These are phyloP conservation scores for Peromyscus aztecus DNA, from an alignment of 2,797 vertebrate species.

Conservation along the genomic window DNA sequence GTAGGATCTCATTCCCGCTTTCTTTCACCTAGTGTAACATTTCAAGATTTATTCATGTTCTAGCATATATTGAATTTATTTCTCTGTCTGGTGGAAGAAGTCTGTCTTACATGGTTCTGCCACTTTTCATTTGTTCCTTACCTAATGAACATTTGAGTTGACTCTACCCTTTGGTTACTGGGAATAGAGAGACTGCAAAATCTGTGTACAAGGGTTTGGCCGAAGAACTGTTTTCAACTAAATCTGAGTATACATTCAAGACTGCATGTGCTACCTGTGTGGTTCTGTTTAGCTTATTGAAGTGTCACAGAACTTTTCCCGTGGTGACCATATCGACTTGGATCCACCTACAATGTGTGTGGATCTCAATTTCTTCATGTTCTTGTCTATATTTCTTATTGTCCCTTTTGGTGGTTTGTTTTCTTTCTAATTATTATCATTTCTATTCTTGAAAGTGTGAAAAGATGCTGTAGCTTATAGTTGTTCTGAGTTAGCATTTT, in stretches of 20 bases:
- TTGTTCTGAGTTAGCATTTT: not conserved
- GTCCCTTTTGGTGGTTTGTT: not conserved
- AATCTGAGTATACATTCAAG: not conserved
- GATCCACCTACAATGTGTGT: not conserved
- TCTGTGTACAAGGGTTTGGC: not conserved
- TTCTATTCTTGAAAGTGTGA: not conserved
- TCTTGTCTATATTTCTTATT: not conserved
- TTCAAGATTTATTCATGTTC: not conserved
- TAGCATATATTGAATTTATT: not conserved
- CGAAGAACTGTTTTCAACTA: not conserved
- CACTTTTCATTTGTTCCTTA: not conserved
- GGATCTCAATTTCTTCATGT: not conserved
- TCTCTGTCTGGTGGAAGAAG: not conserved
- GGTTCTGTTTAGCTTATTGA: not conserved
- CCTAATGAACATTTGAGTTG: not conserved
- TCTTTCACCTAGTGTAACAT: not conserved
- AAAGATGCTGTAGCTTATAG: not conserved
- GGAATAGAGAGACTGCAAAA: not conserved
- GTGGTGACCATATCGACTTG: not conserved
- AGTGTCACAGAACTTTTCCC: not conserved
- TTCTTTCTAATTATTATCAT: not conserved
- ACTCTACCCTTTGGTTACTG: not conserved
- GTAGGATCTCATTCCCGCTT: not conserved
- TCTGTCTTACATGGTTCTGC: not conserved
- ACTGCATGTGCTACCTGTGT: not conserved